Percentiles rank a stretch among this genome's conserved stretches.
These are phyloP conservation scores for Cepaea nemoralis DNA, from an alignment of 1,140 invertebrate species.

Conservation along the genomic window DNA sequence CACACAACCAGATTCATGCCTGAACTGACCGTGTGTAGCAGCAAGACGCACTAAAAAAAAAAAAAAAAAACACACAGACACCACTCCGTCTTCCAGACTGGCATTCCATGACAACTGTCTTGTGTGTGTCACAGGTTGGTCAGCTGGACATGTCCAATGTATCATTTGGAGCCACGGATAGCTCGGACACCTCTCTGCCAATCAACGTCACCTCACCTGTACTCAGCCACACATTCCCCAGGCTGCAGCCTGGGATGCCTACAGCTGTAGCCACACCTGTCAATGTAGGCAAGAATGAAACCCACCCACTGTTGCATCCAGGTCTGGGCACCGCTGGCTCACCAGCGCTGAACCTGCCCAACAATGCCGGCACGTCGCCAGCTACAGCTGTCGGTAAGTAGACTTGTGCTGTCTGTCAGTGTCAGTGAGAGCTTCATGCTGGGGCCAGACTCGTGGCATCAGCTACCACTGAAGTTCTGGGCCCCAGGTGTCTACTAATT, in stretches of 20 bases:
- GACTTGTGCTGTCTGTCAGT: neutral
- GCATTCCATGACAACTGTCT: neutral
- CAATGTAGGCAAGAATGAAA: neutral
- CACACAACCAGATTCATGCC: neutral
- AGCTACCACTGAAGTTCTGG: no score
- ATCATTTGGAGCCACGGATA: constrained; percentile 12
- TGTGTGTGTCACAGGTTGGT: neutral
- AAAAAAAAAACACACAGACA: no score
- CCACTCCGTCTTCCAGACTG: no score
- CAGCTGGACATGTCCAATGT: neutral
- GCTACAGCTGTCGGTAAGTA: constrained; percentile 16
- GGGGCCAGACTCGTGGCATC: no score
- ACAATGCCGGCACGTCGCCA: neutral
- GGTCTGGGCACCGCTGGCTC: neutral
- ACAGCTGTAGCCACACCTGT: neutral
- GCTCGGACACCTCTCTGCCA: constrained; percentile 24
- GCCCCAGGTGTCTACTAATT: no score
- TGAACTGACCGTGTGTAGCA: no score
- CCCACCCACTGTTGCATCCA: neutral
- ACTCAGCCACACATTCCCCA: constrained; percentile 33
- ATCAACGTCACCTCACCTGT: constrained; percentile 37
- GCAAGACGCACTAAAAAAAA: no score
- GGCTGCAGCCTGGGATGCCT: constrained; percentile 22
- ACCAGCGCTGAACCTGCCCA: constrained; percentile 2
- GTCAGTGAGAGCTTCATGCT: neutral